A percentile compares a stretch with the other conserved stretches of the same genome.
Conservation (phyloP, 2,797 vertebrate genomes). For the Sylvia borin region DNA sequence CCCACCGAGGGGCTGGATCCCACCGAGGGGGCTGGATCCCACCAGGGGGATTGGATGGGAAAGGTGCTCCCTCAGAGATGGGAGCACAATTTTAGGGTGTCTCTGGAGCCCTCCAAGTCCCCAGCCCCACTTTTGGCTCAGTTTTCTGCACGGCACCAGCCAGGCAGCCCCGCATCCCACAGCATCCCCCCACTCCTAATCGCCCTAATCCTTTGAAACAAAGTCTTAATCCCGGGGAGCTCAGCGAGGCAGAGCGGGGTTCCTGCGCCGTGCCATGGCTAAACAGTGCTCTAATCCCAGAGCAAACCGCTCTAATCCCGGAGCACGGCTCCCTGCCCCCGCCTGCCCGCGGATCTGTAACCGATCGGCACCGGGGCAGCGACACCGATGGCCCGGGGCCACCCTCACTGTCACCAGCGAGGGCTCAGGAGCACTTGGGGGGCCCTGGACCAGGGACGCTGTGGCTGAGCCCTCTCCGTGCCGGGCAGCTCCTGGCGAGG, state of each 20-base stretch:
- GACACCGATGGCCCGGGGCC: rapidly evolving
- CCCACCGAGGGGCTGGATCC: background rate
- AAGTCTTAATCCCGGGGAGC: slow-evolving; percentile 60
- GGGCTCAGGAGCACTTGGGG: no score
- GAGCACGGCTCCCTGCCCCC: background rate
- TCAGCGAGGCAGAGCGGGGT: slow-evolving; percentile 49
- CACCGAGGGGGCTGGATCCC: background rate
- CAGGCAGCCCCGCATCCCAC: background rate
- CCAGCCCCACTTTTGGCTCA: rapidly evolving
- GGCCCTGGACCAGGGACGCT: background rate
- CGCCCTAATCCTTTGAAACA: slow-evolving; percentile 70
- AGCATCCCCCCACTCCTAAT: slow-evolving; percentile 34
- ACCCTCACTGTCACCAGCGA: background rate
- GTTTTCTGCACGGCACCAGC: background rate
- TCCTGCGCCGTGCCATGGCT: slow-evolving; percentile 24
- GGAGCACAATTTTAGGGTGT: background rate
- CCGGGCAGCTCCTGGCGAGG: background rate
- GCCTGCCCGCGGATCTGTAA: background rate
- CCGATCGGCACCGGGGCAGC: background rate
- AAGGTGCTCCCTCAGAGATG: rapidly evolving
- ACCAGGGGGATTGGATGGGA: no score
- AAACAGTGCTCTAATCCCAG: slow-evolving; percentile 65
- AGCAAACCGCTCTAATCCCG: slow-evolving; percentile 65
- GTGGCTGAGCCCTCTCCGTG: background rate
- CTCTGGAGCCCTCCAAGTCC: background rate